Evolutionary conservation across 2,113 vertebrate species (phyloP), one percentile per base, ranked within the genome.

Genomic region (Acrocephalus arundinaceus): DNA sequence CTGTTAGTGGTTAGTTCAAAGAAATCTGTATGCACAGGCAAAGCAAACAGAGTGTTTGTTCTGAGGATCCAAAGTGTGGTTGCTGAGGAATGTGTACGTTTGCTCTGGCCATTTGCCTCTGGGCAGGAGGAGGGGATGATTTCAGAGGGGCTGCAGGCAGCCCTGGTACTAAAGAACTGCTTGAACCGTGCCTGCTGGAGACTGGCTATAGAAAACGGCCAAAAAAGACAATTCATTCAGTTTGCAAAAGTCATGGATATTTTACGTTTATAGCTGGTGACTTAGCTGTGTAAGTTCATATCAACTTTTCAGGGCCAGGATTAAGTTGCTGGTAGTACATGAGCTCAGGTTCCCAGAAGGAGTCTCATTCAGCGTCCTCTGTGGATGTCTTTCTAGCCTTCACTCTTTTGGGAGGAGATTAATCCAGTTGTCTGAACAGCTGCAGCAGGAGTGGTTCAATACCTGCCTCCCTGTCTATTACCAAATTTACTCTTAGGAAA

Each of bases 281-380:
- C n/a, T 45, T 57, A 70, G 8, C 37, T 83, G 15, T 33, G 2
- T 23, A 7, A 22, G 7, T 82, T 67, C 24, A 0, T 57, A 31
- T 7, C 7, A 57, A 6, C 16, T 77, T 67, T 62, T 27, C 73
- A 66, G 37, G 51, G 13, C 27, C n/a, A 84, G 54, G 11, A 31
- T 68, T 76, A 52, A 88, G 52, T 59, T 55, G 33, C 43, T 59
- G 58, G 28, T 67, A 71, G 37, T 43, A 7, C 18, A 7, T 41
- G 13, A 78, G 27, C 39, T 35, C 11, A 43, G 12, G 2, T 48
- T 83, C 9, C 27, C 63, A 52, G 35, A 51, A 62, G 37, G 9
- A 27, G 3, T 71, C 46, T 94, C 37, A 81, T 19, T 12, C 0
- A 0, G 3, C 2, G 1, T 15, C 27, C 15, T 57, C 25, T 0